A percentile compares a stretch with the other conserved stretches of the same genome.
These are phyloP conservation scores for Lucilia sericata DNA, from an alignment of 1,140 invertebrate genomes.

Conservation along the genomic window DNA sequence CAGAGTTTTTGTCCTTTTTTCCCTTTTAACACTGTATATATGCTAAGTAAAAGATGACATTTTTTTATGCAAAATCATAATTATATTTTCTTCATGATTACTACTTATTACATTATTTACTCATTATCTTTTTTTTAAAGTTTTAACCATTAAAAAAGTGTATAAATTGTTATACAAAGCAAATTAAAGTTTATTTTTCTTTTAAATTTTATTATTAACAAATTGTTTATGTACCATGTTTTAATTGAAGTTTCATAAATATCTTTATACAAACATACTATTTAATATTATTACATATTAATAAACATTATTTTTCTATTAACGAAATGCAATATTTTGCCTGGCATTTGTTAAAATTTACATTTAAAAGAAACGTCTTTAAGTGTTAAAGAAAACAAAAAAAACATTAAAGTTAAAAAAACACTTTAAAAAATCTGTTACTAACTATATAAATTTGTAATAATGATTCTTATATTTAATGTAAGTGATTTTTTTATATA, in stretches of 20 bases:
- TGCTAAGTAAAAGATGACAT: neutral
- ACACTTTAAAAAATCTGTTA: neutral
- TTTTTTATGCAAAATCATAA: neutral
- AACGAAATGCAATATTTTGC: neutral
- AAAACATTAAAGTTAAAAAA: neutral
- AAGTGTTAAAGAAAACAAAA: too few relatives aligned
- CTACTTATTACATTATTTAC: neutral
- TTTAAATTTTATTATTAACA: neutral
- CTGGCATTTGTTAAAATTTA: slow-evolving; percentile 21
- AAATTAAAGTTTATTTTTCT: too few relatives aligned
- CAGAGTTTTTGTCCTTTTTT: neutral
- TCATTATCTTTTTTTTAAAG: too few relatives aligned
- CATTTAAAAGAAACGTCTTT: neutral
- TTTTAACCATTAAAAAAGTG: too few relatives aligned
- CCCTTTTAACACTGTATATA: neutral
- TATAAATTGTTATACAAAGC: too few relatives aligned
- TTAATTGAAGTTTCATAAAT: too few relatives aligned
- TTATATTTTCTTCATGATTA: neutral
- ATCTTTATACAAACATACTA: neutral
- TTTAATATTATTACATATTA: neutral
- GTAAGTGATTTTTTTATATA: slow-evolving; percentile 29
- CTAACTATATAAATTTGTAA: slow-evolving; percentile 17
- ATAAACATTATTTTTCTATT: slow-evolving; percentile 14
- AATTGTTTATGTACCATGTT: neutral
- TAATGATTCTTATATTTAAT: slow-evolving; percentile 17